Evolutionary conservation across 2,888 invertebrate genomes (phyloP), one percentile per base, ranked within the genome.

Genomic region (Drosophila siamana): DNA sequence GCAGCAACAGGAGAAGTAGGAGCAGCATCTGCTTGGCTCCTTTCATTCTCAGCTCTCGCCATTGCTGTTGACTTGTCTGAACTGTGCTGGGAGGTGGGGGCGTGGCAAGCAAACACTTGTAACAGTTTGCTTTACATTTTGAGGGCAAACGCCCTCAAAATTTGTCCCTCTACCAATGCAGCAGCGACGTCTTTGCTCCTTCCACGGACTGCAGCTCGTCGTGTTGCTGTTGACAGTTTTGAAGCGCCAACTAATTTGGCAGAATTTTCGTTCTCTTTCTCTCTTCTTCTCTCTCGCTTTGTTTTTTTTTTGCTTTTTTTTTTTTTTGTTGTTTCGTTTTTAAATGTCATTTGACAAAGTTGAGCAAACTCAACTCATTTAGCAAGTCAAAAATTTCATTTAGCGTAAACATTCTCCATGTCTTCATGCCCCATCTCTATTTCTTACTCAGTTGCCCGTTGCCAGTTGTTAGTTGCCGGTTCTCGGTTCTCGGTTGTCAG

Each of bases 331-430:
- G 11, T 38, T 19, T 11, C 6, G 24, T 64, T 59, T 33, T 33
- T 51, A 63, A 76, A 66, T 75, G 70, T 15, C 65, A 75, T 75
- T 84, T 75, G 40, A 24, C 43, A 83, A 84, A 86, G 60, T 77
- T 73, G 55, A 26, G 40, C 60, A 52, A 70, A 78, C 69, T 63
- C 60, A 72, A 84, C 82, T 82, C 71, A 83, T 79, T 87, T 82
- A 78, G 69, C 71, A 68, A 85, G 74, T 84, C 86, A 70, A 73
- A 69, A 80, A 84, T 73, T 85, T 82, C 79, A 87, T 86, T 86
- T 71, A 71, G 69, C 72, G 81, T 66, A 61, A 86, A 77, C 65
- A 84, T 66, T 70, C 61, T 41, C 66, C 52, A 59, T 71, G 15
- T 24, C 33, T 52, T 13, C 7, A 13, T 38, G 6, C 1, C 61